Conservation (phyloP, 1,140 invertebrate species). For the Nephotettix cincticeps region DNA sequence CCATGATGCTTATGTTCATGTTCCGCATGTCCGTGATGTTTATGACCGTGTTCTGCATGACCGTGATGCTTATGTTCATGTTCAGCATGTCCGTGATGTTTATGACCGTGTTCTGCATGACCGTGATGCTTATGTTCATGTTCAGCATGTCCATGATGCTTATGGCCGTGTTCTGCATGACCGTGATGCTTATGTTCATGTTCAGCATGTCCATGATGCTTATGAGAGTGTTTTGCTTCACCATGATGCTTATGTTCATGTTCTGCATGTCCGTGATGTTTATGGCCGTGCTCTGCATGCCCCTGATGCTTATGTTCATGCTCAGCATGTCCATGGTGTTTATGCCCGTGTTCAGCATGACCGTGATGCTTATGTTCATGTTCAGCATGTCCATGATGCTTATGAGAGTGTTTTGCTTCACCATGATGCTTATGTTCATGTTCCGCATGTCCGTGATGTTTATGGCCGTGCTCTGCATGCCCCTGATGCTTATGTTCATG, state of each 20-base stretch:
- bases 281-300: background rate
- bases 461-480: slow-evolving; percentile 17
- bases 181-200: slow-evolving; percentile 21
- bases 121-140: slow-evolving; percentile 10
- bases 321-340: slow-evolving; percentile 15
- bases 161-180: slow-evolving; percentile 16
- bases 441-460: slow-evolving; percentile 14
- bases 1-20: background rate
- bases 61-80: slow-evolving; percentile 9
- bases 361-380: slow-evolving; percentile 19
- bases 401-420: slow-evolving; percentile 2
- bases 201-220: slow-evolving; percentile 15
- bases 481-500: slow-evolving; percentile 17
- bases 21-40: slow-evolving; percentile 2
- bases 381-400: slow-evolving; percentile 20
- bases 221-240: slow-evolving; percentile 14
- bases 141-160: slow-evolving; percentile 20
- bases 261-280: slow-evolving; percentile 9
- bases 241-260: slow-evolving; percentile 16
- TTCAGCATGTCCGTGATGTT: slow-evolving; percentile 6
- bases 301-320: slow-evolving; percentile 22
- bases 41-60: slow-evolving; percentile 1
- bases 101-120: background rate
- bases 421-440: slow-evolving; percentile 16
- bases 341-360: slow-evolving; percentile 14